Conservation (phyloP, 2,113 vertebrate genomes). For the Amazona guildingii region DNA sequence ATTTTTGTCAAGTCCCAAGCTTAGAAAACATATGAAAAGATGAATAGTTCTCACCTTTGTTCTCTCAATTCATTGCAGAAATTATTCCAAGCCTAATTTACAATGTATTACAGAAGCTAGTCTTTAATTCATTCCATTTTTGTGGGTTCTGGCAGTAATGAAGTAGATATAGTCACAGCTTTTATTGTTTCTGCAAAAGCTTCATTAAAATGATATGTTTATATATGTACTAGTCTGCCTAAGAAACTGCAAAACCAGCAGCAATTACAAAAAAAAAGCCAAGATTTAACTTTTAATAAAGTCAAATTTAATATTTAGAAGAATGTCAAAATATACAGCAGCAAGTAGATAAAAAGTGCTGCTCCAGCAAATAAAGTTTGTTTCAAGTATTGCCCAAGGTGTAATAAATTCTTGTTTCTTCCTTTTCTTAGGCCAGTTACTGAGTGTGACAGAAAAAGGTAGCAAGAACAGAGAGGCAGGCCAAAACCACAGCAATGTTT, state of each 20-base stretch:
- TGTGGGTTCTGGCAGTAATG: constrained; percentile 43
- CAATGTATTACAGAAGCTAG: constrained; percentile 41
- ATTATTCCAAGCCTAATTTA: constrained; percentile 57
- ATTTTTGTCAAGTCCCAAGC: background rate
- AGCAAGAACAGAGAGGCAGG: constrained; percentile 33
- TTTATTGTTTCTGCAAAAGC: constrained; percentile 51
- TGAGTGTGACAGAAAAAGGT: constrained; percentile 39
- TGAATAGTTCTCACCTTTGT: background rate
- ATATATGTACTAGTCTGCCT: background rate
- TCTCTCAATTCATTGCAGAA: constrained; percentile 11
- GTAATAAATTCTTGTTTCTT: constrained; percentile 75
- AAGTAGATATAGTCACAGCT: constrained; percentile 26
- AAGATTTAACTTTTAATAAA: constrained; percentile 73
- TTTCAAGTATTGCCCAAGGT: constrained; percentile 75
- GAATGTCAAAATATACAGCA: constrained; percentile 71
- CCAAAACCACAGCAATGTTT: constrained; percentile 30
- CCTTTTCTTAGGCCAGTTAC: constrained; percentile 79
- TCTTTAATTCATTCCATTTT: constrained; percentile 45
- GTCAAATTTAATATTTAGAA: constrained; percentile 72
- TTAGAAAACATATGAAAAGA: background rate
- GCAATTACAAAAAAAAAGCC: constrained; percentile 30
- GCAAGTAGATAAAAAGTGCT: constrained; percentile 68
- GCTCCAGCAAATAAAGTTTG: constrained; percentile 78
- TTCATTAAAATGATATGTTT: constrained; percentile 27
- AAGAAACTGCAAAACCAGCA: constrained; percentile 41